Conservation (phyloP, 2,797 vertebrate species). For the Antennarius maculatus region DNA sequence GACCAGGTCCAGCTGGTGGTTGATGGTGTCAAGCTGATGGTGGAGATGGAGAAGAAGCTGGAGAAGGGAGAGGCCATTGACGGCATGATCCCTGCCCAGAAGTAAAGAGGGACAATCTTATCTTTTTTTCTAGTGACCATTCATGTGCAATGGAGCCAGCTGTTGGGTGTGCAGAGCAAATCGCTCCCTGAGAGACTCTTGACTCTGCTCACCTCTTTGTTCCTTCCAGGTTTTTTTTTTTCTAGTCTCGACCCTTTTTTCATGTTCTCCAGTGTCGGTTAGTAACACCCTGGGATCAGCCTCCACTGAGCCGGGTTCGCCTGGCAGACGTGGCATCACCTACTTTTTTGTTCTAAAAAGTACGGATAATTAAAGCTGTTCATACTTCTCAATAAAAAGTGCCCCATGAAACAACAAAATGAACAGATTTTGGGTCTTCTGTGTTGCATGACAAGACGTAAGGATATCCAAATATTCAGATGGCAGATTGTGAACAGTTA, state of each 20-base stretch:
- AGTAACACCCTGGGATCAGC: slow-evolving; percentile 83
- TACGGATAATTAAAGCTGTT: slow-evolving; percentile 73
- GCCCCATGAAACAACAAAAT: slow-evolving; percentile 67
- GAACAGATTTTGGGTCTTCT: slow-evolving; percentile 27
- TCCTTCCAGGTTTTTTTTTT: slow-evolving; percentile 51
- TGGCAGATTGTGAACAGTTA: too few species aligned
- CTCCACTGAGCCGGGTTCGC: slow-evolving; percentile 67
- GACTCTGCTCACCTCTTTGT: slow-evolving; percentile 69
- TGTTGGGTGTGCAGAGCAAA: slow-evolving; percentile 63
- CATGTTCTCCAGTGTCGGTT: slow-evolving; percentile 68
- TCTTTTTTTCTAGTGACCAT: slow-evolving; percentile 70
- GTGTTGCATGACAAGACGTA: slow-evolving; percentile 8
- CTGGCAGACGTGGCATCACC: slow-evolving; percentile 70
- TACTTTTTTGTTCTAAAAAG: slow-evolving; percentile 77
- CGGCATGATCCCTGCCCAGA: slow-evolving; percentile 95
- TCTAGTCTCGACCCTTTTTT: slow-evolving; percentile 48
- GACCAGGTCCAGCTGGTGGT: slow-evolving; percentile 96
- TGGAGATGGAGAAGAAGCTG: slow-evolving; percentile 98
- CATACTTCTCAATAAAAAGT: slow-evolving; percentile 77
- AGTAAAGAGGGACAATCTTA: slow-evolving; percentile 77
- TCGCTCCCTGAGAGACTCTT: slow-evolving; percentile 77
- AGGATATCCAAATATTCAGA: too few species aligned
- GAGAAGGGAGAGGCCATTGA: slow-evolving; percentile 94
- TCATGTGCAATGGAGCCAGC: slow-evolving; percentile 64
- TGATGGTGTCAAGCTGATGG: slow-evolving; percentile 96